phyloP scores from a whole-genome alignment of 2,888 invertebrate genomes.

The Elmis aenea region DNA sequence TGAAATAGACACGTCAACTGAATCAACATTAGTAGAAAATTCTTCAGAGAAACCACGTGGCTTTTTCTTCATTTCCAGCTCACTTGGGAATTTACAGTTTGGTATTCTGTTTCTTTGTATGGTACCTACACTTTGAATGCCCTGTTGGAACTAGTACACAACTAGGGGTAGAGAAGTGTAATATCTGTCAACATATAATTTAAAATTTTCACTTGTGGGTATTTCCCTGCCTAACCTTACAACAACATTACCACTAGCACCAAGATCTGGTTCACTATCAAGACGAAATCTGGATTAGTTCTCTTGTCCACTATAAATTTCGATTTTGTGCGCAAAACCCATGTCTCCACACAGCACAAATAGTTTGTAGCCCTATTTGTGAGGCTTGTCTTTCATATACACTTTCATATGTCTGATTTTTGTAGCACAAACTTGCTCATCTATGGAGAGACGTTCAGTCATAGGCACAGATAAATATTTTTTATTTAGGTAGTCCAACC shows the following conservation, averaged over 20 bases:
- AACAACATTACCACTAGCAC: conserved; percentile 34
- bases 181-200: conserved; percentile 37
- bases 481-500: conserved; percentile 18
- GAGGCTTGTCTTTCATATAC: conserved; percentile 38
- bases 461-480: conserved; percentile 20
- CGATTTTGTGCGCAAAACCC: conserved; percentile 34
- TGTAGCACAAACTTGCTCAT: conserved; percentile 31
- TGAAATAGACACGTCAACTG: conserved; percentile 22
- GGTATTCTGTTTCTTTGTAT: conserved; percentile 32
- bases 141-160: conserved; percentile 27
- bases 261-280: conserved; percentile 33
- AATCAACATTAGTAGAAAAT: conserved; percentile 25
- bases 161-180: conserved; percentile 31
- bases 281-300: conserved; percentile 19
- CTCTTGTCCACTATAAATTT: conserved; percentile 32
- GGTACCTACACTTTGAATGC: conserved; percentile 33
- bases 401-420: conserved; percentile 28
- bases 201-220: conserved; percentile 30
- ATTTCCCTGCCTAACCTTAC: conserved; percentile 32
- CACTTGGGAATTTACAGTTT: conserved; percentile 33
- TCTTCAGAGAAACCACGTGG: conserved; percentile 26
- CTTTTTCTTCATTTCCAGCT: conserved; percentile 28
- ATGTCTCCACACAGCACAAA: conserved; percentile 29
- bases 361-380: conserved; percentile 37
- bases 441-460: conserved; percentile 24